Percentiles rank a stretch among this genome's conserved stretches.
These are phyloP conservation scores for Poecilobothrus nobilitatus DNA, from an alignment of 2,888 invertebrate species.

Conservation along the genomic window DNA sequence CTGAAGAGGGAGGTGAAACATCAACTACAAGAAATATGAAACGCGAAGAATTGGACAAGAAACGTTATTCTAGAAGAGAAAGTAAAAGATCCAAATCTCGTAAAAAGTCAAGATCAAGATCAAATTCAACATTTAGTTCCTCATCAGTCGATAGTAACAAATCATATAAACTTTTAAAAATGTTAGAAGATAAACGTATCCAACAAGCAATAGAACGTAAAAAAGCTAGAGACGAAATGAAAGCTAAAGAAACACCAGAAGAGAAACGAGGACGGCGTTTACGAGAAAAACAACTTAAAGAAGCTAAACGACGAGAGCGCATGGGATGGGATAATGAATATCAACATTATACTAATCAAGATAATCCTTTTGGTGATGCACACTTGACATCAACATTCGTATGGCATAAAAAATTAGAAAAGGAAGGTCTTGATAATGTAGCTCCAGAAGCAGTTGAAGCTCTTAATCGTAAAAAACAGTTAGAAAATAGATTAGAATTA, in stretches of 20 bases:
- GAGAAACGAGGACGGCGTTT: slow-evolving; percentile 81
- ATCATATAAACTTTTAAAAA: slow-evolving; percentile 59
- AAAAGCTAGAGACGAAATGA: slow-evolving; percentile 64
- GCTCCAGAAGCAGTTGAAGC: slow-evolving; percentile 72
- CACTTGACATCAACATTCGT: slow-evolving; percentile 91
- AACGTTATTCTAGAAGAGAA: background rate
- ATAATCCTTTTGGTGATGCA: slow-evolving; percentile 98
- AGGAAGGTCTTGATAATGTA: slow-evolving; percentile 77
- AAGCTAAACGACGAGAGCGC: slow-evolving; percentile 73
- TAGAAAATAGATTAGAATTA: slow-evolving; percentile 83
- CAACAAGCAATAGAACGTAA: slow-evolving; percentile 56
- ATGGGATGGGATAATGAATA: slow-evolving; percentile 99
- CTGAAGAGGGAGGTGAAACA: background rate
- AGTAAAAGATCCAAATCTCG: background rate
- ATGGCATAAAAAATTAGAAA: slow-evolving; percentile 92
- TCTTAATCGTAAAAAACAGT: slow-evolving; percentile 74
- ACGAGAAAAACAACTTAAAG: slow-evolving; percentile 85
- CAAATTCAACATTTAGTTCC: background rate
- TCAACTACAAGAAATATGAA: background rate
- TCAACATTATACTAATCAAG: slow-evolving; percentile 92
- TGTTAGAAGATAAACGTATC: slow-evolving; percentile 62
- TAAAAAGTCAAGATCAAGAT: background rate
- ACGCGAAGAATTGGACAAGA: background rate
- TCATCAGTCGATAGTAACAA: slow-evolving; percentile 24
- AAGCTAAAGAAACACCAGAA: slow-evolving; percentile 90